Conservation (phyloP, 2,797 vertebrate species). For the Kryptopterus vitreolus region DNA sequence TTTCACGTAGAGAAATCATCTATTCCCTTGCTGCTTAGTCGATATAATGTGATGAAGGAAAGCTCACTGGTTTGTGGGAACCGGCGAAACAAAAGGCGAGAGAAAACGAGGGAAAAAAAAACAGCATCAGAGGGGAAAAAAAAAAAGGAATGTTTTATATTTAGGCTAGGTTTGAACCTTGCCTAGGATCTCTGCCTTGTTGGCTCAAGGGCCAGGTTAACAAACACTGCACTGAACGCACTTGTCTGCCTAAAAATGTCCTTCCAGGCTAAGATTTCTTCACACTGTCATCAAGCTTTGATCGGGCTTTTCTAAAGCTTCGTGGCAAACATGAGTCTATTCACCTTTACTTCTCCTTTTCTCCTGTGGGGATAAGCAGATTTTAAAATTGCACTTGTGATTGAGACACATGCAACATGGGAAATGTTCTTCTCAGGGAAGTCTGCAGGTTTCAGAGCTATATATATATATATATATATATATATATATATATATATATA, state of each 20-base stretch:
- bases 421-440: background rate
- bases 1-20: background rate
- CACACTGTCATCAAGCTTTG: background rate
- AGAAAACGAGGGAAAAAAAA: background rate
- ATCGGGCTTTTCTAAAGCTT: background rate
- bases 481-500: too few species aligned
- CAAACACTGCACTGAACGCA: background rate
- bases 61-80: background rate
- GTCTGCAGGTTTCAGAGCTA: background rate
- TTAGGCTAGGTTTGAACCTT: background rate
- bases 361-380: background rate
- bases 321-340: background rate
- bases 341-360: background rate
- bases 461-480: too few species aligned
- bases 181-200: background rate
- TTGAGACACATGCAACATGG: background rate
- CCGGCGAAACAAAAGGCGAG: background rate
- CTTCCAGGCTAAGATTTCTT: background rate
- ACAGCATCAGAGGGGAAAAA: too few species aligned
- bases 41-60: too few species aligned
- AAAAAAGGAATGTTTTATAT: conserved; percentile 13
- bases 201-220: background rate
- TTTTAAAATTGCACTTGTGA: background rate
- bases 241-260: background rate
- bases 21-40: background rate